These are phyloP conservation scores for Diplodus sargus DNA, from an alignment of 2,797 vertebrate genomes.

Conservation along the genomic window DNA sequence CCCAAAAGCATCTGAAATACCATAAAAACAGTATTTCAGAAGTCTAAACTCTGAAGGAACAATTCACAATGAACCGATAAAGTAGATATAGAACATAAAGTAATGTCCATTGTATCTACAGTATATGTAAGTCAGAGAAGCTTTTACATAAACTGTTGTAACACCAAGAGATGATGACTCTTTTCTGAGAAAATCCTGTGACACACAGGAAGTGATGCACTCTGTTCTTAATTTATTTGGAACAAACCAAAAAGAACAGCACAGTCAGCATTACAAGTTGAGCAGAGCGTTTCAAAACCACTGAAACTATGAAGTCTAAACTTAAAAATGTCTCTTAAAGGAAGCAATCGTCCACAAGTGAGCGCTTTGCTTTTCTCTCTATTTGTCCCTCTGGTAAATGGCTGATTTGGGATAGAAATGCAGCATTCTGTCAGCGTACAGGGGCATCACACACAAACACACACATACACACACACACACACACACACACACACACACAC, in stretches of 20 bases:
- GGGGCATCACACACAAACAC: constrained; percentile 21
- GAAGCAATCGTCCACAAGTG: background rate
- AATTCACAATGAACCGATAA: background rate
- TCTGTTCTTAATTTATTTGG: constrained; percentile 17
- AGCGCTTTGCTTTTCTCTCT: background rate
- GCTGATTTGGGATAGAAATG: constrained; percentile 29
- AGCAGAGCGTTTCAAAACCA: background rate
- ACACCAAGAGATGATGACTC: background rate
- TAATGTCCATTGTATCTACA: background rate
- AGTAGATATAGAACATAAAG: background rate
- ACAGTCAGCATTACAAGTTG: background rate
- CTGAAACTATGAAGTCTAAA: background rate
- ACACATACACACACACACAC: constrained; percentile 20
- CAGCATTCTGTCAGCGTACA: constrained; percentile 42
- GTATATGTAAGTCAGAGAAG: background rate
- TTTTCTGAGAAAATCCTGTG: constrained; percentile 10
- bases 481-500: background rate
- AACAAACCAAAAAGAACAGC: constrained; percentile 8
- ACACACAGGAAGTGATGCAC: constrained; percentile 41
- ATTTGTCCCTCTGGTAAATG: constrained; percentile 21
- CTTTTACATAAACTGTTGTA: background rate
- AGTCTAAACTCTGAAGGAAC: background rate
- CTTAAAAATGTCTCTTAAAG: background rate
- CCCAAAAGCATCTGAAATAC: constrained; percentile 6
- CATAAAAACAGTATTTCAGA: background rate